Percentiles rank a stretch among this genome's conserved stretches.
phyloP scores from a whole-genome alignment of 2,888 invertebrate species.

The Micoletzkya japonica region DNA sequence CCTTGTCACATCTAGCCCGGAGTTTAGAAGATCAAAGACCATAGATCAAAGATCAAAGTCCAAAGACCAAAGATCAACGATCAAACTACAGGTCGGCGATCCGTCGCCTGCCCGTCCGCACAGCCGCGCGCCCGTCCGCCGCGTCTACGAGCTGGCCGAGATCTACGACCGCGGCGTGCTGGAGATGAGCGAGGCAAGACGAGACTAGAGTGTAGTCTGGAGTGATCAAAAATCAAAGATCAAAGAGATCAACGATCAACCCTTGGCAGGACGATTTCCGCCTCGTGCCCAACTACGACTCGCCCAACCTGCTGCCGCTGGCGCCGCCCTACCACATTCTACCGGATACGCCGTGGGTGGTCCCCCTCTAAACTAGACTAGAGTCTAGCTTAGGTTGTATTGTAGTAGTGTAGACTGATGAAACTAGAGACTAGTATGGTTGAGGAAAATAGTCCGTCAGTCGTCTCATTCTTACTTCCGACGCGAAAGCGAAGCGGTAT shows the following conservation, averaged over 20 bases:
- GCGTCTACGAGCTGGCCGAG: conserved; percentile 17
- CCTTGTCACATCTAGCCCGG: no score
- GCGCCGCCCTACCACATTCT: conserved; percentile 28
- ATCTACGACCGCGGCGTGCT: conserved; percentile 16
- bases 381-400: no score
- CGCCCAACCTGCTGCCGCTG: conserved; percentile 19
- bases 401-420: no score
- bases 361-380: no score
- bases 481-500: no score
- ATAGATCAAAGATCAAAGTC: no score
- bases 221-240: neutral
- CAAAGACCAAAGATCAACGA: no score
- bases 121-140: conserved; percentile 4
- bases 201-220: neutral
- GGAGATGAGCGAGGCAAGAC: neutral
- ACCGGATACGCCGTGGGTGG: conserved; percentile 25
- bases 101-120: conserved; percentile 18
- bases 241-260: neutral
- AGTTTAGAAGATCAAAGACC: no score
- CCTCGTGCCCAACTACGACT: neutral
- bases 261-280: neutral
- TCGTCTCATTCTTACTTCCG: no score
- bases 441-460: no score
- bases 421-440: no score
- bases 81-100: conserved; percentile 1